Evolutionary conservation across 2,888 invertebrate species (phyloP).

Genomic region (Rhagonycha lutea): DNA sequence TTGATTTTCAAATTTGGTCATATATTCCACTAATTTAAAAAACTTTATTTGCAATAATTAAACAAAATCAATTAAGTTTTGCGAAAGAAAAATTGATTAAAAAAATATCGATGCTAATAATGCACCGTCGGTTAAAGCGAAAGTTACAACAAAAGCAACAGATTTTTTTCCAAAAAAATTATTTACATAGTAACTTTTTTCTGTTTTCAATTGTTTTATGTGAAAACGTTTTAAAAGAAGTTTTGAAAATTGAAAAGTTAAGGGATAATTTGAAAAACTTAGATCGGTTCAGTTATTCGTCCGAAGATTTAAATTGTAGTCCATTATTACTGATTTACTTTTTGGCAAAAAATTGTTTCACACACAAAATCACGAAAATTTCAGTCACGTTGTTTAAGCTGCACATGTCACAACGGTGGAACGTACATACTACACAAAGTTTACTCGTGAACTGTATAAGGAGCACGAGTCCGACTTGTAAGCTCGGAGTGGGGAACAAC

Average conservation of each 20-base stretch:
- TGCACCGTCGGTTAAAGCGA: not conserved
- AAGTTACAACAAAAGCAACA: not conserved
- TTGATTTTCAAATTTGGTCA: not conserved
- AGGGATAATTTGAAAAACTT: not conserved
- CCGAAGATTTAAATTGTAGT: not conserved
- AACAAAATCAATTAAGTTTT: not conserved
- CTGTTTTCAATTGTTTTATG: not conserved
- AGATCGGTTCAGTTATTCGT: not conserved
- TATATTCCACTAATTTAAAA: not conserved
- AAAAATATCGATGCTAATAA: not conserved
- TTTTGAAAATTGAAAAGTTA: not conserved
- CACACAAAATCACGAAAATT: not conserved
- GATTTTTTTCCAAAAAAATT: not conserved
- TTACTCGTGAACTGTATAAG: slow-evolving; percentile 29
- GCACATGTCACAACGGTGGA: slow-evolving; percentile 16
- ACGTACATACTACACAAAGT: slow-evolving; percentile 22
- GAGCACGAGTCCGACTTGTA: slow-evolving; percentile 21
- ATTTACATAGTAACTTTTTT: not conserved
- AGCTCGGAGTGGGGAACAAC: slow-evolving; percentile 32
- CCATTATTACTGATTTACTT: not conserved
- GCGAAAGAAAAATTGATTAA: not conserved
- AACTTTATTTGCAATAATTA: not conserved
- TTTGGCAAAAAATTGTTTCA: not conserved
- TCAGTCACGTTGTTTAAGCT: slow-evolving; percentile 9
- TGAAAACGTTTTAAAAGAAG: not conserved